Evolutionary conservation across 2,113 vertebrate genomes (phyloP), one percentile per base, ranked within the genome.

Genomic region (Cynocephalus volans): DNA sequence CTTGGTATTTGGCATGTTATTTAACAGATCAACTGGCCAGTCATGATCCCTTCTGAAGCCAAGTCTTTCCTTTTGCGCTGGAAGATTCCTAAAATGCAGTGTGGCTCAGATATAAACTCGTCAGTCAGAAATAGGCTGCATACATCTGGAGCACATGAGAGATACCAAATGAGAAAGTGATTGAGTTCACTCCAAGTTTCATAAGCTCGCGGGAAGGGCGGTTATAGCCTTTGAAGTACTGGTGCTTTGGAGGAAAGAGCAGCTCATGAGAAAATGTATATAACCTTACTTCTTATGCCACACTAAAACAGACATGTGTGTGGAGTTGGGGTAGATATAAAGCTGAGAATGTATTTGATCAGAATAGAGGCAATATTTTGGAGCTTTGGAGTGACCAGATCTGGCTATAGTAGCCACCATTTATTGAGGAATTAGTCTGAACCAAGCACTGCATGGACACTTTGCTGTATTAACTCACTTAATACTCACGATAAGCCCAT

Each of bases 21-120:
- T 97, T 98, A 98, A 96, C 97, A 93, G 96, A 98, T 97, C 92
- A 97, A 95, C 93, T 88, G 90, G 95, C 92, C 95, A 92, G 90
- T 97, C 96, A 89, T 0, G 77, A 96, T 96, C 96, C 84, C 73
- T 98, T 92, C 76, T 50, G 76, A 97, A 96, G 97, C 92, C 96
- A 97, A 77, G 87, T 65, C 50, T 91, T 95, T 90, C 79, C 97
- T 88, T 97, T 24, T 45, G 70, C 97, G 85, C 81, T 95, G 58
- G 50, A 84, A 89, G 80, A 64, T 70, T 88, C 64, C 69, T 85
- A 50, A 83, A 83, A 89, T 72, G 13, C 58, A 24, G 31, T 0
- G 26, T 24, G 6, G 21, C 95, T 95, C 86, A 88, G 54, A 65
- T 76, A 36, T 67, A 84, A 96, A n/a, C 54, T 64, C 87, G 6